Base-by-base conservation (phyloP, 2,888 invertebrate genomes). In the Lasius platythorax region DNA sequence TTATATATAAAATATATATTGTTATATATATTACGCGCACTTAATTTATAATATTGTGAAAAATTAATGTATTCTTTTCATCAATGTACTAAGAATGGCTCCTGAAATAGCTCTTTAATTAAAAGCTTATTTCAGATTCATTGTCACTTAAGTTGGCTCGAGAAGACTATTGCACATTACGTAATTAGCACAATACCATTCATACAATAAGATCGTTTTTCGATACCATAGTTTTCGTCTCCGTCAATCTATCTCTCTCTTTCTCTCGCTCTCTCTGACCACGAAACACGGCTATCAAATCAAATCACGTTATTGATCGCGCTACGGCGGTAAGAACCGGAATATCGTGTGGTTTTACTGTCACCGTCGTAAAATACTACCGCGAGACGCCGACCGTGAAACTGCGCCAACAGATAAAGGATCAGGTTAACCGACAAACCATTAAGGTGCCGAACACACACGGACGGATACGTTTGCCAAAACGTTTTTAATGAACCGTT, bases 401-500 rank as follows among this genome's bases (percentile, higher is more conserved):
- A 86, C 88, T 64, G 78, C 86, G 88, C 83, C 88, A 88, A 70
- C 83, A 86, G 67, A 85, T 70, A 81, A 53, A 83, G 70, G 84
- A 63, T 78, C 61, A 58, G 82, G 84, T 83, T 86, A 88, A 84
- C 82, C 86, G 81, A 18, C 61, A 12, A 56, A 15, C 73, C 64
- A 79, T 87, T 87, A 86, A 76, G 63, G 73, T 76, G 61, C 46
- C 58, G 50, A 68, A 70, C 78, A 78, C 56, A 37, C 3, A 68
- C 61, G 64, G 8, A 43, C 46, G n/a, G 75, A 33, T 30, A n/a
- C 9, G 18, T 46, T 23, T 15, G 53, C 37, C 63, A 81, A 81
- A 12, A 8, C 2, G 64, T 40, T 43, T 37, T 61, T 63, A 56
- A 53, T 40, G 8, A 40, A 75, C 30, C 23, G n/a, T 67, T 15